A percentile compares a stretch with the other conserved stretches of the same genome.
Conservation (phyloP, 1,140 invertebrate species). For the Megathymus violae region DNA sequence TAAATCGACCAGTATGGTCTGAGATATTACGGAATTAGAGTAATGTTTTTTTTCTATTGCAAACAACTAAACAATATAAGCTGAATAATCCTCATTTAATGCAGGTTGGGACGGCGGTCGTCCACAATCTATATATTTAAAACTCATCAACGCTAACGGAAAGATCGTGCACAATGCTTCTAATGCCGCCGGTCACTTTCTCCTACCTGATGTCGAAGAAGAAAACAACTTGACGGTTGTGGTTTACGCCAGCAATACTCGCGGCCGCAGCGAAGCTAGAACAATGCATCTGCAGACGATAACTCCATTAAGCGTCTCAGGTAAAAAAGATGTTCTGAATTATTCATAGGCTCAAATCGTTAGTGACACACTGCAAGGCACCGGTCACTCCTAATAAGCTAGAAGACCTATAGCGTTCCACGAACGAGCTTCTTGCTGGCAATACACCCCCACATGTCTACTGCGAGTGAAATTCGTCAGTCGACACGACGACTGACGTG, state of each 20-base stretch:
- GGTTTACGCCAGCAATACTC: conserved; percentile 55
- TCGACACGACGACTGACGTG: no score
- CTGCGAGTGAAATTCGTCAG: no score
- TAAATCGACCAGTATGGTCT: no score
- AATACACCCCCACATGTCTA: no score
- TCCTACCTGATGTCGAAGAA: conserved; percentile 49
- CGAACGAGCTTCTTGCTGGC: no score
- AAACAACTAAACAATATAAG: no score
- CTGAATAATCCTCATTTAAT: conserved; percentile 6
- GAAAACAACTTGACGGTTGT: conserved; percentile 56
- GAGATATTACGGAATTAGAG: no score
- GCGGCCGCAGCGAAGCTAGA: conserved; percentile 52
- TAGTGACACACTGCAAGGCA: no score
- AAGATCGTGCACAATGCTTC: conserved; percentile 56
- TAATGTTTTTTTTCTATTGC: no score
- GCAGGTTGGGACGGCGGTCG: conserved; percentile 72
- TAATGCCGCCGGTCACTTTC: conserved; percentile 61
- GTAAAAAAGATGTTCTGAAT: conserved; percentile 40
- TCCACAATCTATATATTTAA: conserved; percentile 55
- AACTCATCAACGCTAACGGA: conserved; percentile 51
- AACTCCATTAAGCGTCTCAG: conserved; percentile 54
- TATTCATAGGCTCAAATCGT: no score
- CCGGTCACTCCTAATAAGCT: no score
- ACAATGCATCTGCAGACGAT: conserved; percentile 55
- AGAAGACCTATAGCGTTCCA: no score